Percentiles rank a stretch among this genome's conserved stretches.
These are phyloP conservation scores for Scylla paramamosain DNA, from an alignment of 1,140 invertebrate genomes.

Conservation along the genomic window DNA sequence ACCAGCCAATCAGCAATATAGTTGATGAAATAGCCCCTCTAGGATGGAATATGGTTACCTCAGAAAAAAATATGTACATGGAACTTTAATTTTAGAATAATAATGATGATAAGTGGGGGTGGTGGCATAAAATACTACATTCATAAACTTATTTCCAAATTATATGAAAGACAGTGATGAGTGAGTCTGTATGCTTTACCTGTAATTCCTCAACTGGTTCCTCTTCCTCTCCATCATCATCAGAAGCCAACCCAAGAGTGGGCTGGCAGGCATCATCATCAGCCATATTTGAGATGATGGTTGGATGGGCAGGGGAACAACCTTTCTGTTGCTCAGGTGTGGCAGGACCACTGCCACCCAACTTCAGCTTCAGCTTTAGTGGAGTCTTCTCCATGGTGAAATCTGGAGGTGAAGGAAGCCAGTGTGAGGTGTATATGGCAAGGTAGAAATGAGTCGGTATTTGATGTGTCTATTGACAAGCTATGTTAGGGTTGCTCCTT, in stretches of 20 bases:
- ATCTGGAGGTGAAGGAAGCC: background rate
- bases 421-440: background rate
- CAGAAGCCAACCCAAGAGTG: background rate
- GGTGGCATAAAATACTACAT: no score
- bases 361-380: slow-evolving; percentile 58
- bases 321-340: slow-evolving; percentile 54
- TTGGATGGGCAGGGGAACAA: slow-evolving; percentile 52
- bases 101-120: no score
- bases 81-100: no score
- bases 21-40: no score
- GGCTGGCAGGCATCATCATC: slow-evolving; percentile 35
- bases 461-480: no score
- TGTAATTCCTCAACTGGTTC: slow-evolving; percentile 48
- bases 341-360: slow-evolving; percentile 51
- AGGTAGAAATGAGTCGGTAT: no score
- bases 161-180: background rate
- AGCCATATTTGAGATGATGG: slow-evolving; percentile 57
- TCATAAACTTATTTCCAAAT: no score
- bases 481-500: no score
- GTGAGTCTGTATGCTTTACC: slow-evolving; percentile 26
- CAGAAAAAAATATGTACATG: no score
- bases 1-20: no score
- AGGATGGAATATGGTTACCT: no score
- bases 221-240: slow-evolving; percentile 61
- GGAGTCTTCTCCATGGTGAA: slow-evolving; percentile 61